Base-by-base conservation (phyloP, 2,888 invertebrate genomes). In the Strigamia transsilvanica region DNA sequence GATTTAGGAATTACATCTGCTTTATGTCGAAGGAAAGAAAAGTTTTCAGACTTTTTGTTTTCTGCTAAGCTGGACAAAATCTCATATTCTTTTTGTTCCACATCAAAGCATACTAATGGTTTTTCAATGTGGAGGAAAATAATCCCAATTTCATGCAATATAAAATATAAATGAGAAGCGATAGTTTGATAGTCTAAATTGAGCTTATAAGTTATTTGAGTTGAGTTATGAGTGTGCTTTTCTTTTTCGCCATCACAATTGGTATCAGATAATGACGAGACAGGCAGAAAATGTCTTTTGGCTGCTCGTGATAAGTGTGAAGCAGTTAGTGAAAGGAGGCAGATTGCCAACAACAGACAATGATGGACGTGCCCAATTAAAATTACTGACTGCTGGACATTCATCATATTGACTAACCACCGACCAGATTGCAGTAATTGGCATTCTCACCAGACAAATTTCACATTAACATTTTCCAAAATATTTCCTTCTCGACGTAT, bases 311-410 rank as follows among this genome's bases (percentile, higher is more conserved):
- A 73, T 73, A 73, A 73, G 73, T 73, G 73, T 73, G 73, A 32
- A 73, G 32, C 73, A 73, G 73, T 73, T 73, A 73, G 73, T 73
- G 73, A 73, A 73, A 32, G 73, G 73, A 73, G 73, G 73, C 73
- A 73, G 73, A 73, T 73, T 73, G 73, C 73, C 73, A 73, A 73
- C 15, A 32, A 32, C 27, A 73, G 73, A 73, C 73, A 73, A 27
- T 73, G 73, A 73, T 73, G 32, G 73, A 73, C 73, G 73, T 32
- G 73, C 27, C 73, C 73, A 73, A 73, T 73, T 73, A 73, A 73
- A 73, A 73, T 10, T 73, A 73, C 27, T 73, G 73, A 73, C 73
- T 73, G 32, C 73, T 73, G 73, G 73, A 73, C 73, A 73, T 73
- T 27, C 27, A 73, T 73, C 73, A 73, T 73, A 73, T 73, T 73